phyloP scores from a whole-genome alignment of 2,888 invertebrate species.

The Acanthosepion esculentum region DNA sequence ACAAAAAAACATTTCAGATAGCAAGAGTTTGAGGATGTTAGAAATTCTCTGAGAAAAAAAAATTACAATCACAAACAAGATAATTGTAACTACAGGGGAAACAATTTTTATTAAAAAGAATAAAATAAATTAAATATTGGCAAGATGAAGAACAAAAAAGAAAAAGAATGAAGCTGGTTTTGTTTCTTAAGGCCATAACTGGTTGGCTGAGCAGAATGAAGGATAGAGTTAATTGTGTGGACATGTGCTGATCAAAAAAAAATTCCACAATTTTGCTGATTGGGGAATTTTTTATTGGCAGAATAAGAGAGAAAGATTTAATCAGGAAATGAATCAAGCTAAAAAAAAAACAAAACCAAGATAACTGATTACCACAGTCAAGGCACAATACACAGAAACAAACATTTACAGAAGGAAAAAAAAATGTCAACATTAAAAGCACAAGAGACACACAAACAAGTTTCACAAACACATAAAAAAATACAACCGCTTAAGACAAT shows the following conservation, averaged over 20 bases:
- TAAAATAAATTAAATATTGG: neutral
- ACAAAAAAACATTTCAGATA: neutral
- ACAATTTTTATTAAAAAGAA: neutral
- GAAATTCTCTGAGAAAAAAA: neutral
- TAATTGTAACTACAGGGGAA: neutral
- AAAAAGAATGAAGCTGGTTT: neutral
- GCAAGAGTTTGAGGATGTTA: neutral
- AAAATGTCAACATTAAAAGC: neutral
- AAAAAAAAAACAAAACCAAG: neutral
- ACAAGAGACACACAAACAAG: neutral
- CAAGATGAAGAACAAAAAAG: neutral
- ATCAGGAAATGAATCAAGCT: neutral
- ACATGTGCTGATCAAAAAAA: neutral
- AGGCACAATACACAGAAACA: neutral
- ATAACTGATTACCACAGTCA: neutral
- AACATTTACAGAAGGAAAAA: neutral
- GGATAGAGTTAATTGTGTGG: neutral
- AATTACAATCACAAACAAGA: neutral
- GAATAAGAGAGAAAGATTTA: neutral
- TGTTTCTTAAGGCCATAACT: neutral
- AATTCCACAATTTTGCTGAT: neutral
- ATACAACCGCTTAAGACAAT: too few relatives aligned
- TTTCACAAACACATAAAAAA: too few relatives aligned
- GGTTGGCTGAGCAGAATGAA: neutral
- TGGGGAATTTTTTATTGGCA: neutral